These are phyloP conservation scores for Eurosta solidaginis DNA, from an alignment of 1,140 invertebrate species.

Conservation along the genomic window DNA sequence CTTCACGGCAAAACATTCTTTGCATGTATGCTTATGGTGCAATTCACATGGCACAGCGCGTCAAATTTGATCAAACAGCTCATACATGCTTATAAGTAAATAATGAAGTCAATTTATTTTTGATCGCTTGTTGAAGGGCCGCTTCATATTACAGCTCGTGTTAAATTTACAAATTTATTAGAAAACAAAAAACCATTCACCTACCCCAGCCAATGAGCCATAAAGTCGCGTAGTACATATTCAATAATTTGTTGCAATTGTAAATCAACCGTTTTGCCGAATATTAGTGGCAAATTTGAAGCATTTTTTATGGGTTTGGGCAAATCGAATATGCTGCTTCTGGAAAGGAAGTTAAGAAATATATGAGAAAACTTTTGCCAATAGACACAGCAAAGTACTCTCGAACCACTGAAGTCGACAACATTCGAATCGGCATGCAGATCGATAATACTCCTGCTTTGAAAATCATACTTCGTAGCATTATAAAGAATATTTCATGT, in stretches of 20 bases:
- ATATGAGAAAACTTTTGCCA: background rate
- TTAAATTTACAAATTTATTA: too few species aligned
- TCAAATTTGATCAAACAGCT: too few species aligned
- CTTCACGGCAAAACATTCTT: too few species aligned
- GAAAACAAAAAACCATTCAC: too few species aligned
- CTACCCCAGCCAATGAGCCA: slow-evolving; percentile 73
- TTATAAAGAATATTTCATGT: slow-evolving; percentile 55
- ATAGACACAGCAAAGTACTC: background rate
- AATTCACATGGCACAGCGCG: too few species aligned
- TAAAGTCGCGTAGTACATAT: slow-evolving; percentile 77
- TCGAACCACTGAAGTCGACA: too few species aligned
- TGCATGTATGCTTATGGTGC: too few species aligned
- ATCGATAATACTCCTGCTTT: background rate
- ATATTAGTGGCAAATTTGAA: slow-evolving; percentile 71
- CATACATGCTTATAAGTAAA: too few species aligned
- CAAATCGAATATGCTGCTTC: slow-evolving; percentile 56
- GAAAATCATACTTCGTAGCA: slow-evolving; percentile 52
- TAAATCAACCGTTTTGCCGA: slow-evolving; percentile 80
- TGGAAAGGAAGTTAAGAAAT: slow-evolving; percentile 35
- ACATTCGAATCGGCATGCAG: too few species aligned
- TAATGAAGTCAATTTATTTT: too few species aligned
- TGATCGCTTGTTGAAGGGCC: background rate
- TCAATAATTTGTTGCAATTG: slow-evolving; percentile 83
- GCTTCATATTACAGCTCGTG: too few species aligned
- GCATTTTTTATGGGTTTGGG: slow-evolving; percentile 57